These are phyloP conservation scores for Chaunax sp. DNA, from an alignment of 2,797 vertebrate species.

Conservation along the genomic window DNA sequence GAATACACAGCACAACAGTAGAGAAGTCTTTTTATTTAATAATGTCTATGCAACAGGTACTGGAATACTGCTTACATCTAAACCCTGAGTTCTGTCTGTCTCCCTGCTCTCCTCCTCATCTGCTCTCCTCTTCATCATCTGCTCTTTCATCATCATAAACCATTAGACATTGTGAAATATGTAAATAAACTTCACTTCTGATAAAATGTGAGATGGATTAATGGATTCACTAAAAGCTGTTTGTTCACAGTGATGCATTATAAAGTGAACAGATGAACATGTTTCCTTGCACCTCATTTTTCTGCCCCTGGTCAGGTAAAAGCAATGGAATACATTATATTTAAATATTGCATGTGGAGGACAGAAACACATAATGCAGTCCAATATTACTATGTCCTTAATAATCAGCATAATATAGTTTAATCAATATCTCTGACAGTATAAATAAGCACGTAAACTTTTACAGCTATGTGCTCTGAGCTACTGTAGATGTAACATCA, in stretches of 20 bases:
- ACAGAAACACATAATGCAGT: no score
- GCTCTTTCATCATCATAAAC: not conserved
- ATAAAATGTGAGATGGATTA: constrained; percentile 38
- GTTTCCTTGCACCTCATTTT: not conserved
- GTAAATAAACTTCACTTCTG: constrained; percentile 67
- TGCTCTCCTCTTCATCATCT: constrained; percentile 1
- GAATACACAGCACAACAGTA: constrained; percentile 21
- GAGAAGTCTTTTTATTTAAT: constrained; percentile 11
- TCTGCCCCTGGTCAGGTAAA: not conserved
- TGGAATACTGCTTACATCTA: constrained; percentile 17
- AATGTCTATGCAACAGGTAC: constrained; percentile 57
- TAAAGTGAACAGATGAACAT: no score
- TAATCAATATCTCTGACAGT: no score
- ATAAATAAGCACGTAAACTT: no score
- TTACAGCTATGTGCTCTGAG: no score
- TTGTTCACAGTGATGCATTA: no score
- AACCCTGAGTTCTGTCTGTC: constrained; percentile 6
- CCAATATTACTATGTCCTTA: no score
- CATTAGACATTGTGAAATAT: constrained; percentile 46
- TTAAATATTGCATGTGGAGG: no score
- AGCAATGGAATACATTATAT: not conserved
- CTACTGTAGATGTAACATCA: no score
- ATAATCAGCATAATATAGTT: no score
- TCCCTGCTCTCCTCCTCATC: constrained; percentile 5
- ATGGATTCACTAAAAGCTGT: no score